Conservation (phyloP, 2,113 vertebrate species). For the Hoplias malabaricus region DNA sequence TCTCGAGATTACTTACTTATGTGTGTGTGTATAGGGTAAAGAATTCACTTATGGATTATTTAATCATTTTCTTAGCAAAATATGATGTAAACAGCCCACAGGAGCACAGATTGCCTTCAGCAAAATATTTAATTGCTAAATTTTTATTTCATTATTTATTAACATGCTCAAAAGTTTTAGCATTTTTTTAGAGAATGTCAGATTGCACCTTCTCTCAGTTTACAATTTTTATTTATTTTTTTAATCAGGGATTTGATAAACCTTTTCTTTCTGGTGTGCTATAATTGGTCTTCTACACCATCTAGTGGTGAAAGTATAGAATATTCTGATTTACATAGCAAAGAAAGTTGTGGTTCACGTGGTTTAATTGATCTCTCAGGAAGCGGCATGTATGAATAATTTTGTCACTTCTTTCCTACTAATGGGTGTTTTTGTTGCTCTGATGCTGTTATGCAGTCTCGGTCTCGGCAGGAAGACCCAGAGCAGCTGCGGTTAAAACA, state of each 20-base stretch:
- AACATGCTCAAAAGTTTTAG: too few relatives aligned
- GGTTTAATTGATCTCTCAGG: conserved; percentile 9
- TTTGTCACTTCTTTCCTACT: conserved; percentile 1
- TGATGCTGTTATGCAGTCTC: conserved; percentile 77
- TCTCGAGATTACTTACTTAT: too few relatives aligned
- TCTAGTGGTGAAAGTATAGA: background rate
- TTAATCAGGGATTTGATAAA: background rate
- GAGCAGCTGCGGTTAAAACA: conserved; percentile 95
- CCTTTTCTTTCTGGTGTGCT: background rate
- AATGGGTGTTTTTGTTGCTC: background rate
- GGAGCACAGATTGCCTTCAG: too few relatives aligned
- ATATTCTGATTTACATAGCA: background rate
- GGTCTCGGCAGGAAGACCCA: conserved; percentile 96
- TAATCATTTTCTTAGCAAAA: too few relatives aligned
- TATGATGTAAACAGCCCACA: too few relatives aligned
- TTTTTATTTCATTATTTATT: too few relatives aligned
- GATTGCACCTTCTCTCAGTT: too few relatives aligned
- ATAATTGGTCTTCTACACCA: conserved; percentile 6
- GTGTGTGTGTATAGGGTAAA: too few relatives aligned
- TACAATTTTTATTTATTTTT: too few relatives aligned
- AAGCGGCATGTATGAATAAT: background rate
- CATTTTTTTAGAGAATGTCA: too few relatives aligned
- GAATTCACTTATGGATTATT: too few relatives aligned
- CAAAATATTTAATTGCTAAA: too few relatives aligned
- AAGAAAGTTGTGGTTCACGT: conserved; percentile 9